Conservation (phyloP, 2,797 vertebrate genomes). For the Brachyalestes nurse region DNA sequence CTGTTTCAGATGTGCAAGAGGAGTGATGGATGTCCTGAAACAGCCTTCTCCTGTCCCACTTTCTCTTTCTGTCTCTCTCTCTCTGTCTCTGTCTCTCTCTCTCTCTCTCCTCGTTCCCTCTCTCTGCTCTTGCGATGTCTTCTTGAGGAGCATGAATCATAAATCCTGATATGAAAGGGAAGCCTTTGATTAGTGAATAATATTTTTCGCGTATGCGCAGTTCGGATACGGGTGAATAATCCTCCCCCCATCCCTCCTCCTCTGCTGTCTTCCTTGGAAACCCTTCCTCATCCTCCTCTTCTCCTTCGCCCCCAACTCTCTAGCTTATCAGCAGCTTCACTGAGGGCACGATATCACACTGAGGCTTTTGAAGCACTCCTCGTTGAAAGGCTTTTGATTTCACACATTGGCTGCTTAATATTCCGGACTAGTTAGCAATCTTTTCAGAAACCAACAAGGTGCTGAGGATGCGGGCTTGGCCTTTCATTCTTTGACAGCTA, state of each 20-base stretch:
- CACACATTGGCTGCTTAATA: constrained; percentile 76
- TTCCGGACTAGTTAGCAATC: constrained; percentile 77
- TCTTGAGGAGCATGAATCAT: constrained; percentile 52
- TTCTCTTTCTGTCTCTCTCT: constrained; percentile 40
- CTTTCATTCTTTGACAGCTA: constrained; percentile 69
- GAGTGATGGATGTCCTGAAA: constrained; percentile 67
- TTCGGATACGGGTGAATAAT: constrained; percentile 67
- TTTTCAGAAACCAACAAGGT: constrained; percentile 78
- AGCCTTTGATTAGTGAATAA: constrained; percentile 71
- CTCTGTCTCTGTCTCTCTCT: constrained; percentile 17
- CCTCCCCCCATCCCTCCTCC: constrained; percentile 48
- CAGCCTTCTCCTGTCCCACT: constrained; percentile 57
- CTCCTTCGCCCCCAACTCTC: constrained; percentile 34
- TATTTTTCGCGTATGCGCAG: constrained; percentile 68
- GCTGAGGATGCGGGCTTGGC: constrained; percentile 75
- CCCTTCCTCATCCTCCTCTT: no score
- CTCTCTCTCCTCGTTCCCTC: constrained; percentile 17
- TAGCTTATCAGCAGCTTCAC: constrained; percentile 67
- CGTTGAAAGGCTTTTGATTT: constrained; percentile 76
- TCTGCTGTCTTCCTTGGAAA: constrained; percentile 54
- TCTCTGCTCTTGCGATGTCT: constrained; percentile 17
- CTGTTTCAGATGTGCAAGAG: constrained; percentile 37
- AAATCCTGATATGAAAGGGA: constrained; percentile 69
- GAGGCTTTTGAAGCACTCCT: constrained; percentile 66
- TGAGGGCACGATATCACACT: constrained; percentile 63